Conservation (phyloP, 1,140 invertebrate species). For the Drosophila serrata region DNA sequence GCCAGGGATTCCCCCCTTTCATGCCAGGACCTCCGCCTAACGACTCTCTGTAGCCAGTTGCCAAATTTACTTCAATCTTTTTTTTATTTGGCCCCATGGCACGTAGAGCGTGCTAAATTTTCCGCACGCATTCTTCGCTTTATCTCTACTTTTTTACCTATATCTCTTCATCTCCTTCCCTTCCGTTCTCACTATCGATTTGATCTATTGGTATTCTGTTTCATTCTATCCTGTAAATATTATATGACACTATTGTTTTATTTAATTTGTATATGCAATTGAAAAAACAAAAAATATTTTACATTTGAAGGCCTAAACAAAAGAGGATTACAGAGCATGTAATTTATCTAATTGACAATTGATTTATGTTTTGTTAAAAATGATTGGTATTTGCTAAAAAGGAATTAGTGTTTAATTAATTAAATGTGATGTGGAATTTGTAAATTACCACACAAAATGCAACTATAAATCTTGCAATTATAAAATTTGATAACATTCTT, state of each 20-base stretch:
- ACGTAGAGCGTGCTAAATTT: slow-evolving; percentile 80
- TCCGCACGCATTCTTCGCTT: slow-evolving; percentile 71
- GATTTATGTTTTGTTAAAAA: slow-evolving; percentile 9
- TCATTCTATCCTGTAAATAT: slow-evolving; percentile 22
- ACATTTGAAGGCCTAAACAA: not conserved
- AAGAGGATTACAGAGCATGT: not conserved
- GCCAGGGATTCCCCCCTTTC: slow-evolving; percentile 44
- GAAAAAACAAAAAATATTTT: too few species aligned
- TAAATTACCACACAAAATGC: not conserved
- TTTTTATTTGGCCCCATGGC: slow-evolving; percentile 73
- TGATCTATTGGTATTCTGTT: not conserved
- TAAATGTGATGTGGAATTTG: not conserved
- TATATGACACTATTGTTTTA: not conserved
- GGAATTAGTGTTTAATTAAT: slow-evolving; percentile 2
- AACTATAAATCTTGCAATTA: not conserved
- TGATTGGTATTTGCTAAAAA: slow-evolving; percentile 5
- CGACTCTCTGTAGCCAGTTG: slow-evolving; percentile 70
- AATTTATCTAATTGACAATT: slow-evolving; percentile 2
- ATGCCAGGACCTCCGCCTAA: slow-evolving; percentile 7
- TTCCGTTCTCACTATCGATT: not conserved
- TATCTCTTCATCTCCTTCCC: not conserved
- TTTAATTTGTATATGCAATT: not conserved
- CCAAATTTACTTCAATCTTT: slow-evolving; percentile 83
- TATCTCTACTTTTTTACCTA: slow-evolving; percentile 5
- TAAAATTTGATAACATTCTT: not conserved